A percentile compares a stretch with the other conserved stretches of the same genome.
These are phyloP conservation scores for Muntiacus muntjak DNA, from an alignment of 2,113 vertebrate genomes.

Conservation along the genomic window DNA sequence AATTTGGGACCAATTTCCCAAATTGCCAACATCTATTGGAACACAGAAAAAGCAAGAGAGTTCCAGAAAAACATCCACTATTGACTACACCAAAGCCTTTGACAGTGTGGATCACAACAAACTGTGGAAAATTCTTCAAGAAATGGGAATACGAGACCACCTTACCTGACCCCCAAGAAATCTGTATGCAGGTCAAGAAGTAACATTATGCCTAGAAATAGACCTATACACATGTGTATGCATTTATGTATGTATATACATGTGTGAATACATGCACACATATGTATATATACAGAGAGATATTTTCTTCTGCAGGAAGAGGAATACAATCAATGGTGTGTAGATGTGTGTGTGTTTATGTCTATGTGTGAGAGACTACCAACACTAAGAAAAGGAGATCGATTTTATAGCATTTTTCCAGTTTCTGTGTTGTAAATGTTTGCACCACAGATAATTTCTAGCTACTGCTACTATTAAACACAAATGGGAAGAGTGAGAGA, in stretches of 20 bases:
- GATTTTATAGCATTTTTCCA: not conserved
- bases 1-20: not conserved
- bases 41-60: not conserved
- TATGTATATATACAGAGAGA: not conserved
- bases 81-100: not conserved
- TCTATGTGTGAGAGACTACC: not conserved
- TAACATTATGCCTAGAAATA: not conserved
- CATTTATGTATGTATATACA: not conserved
- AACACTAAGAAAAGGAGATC: not conserved
- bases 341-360: not conserved
- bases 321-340: not conserved
- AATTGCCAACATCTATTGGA: not conserved
- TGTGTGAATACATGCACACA: not conserved
- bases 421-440: not conserved
- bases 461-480: not conserved
- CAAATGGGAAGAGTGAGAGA: not conserved
- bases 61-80: not conserved
- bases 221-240: not conserved
- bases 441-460: not conserved
- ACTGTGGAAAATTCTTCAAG: not conserved
- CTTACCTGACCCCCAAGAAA: not conserved
- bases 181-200: not conserved
- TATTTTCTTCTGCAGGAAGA: not conserved
- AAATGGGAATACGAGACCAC: not conserved
- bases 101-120: not conserved